Evolutionary conservation across 2,113 vertebrate genomes (phyloP), one percentile per base, ranked within the genome.

Genomic region (Cryptomyrus ogoouensis): DNA sequence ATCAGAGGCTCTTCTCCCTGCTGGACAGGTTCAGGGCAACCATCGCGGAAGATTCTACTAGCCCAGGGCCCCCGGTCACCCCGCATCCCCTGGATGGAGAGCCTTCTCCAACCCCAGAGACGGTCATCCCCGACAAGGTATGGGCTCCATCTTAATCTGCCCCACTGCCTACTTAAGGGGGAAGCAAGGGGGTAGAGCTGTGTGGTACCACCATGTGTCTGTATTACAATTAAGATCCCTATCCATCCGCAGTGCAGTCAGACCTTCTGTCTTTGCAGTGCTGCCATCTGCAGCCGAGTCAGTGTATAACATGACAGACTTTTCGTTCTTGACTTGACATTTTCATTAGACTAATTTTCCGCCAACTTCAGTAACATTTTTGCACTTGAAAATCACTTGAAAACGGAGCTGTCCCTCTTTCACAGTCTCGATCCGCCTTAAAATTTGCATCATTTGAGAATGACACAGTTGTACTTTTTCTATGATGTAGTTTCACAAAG

Each of bases 1-100:
- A 99, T 95, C 98, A 99, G 95, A 96, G 98, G 94, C 98, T 99
- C 89, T 99, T 97, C 94, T 99, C 98, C 1, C 96, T 99, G 95
- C 95, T 99, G 97, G 98, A 99, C 95, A 97, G 98, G 93, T 98
- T 99, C 92, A 96, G 98, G 93, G 96, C 97, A 21, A 97, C 96
- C 87, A 95, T 98, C 0, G 95, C 97, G 0, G 96, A 97, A 9
- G 96, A 95, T 88, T 97, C 97, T 0, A 92, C 89, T 0, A 97
- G 98, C 93, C 98, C 98, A 47, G 91, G 93, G 2, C 96, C 97
- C 90, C 96, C 95, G 0, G 92, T 97, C 80, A 97, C 98, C 12
- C 94, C 97, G 80, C 98, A 99, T 93, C 98, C 98, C 0, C 93
- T 99, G 80, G 98, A 99, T 88, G 98, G 98, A 80, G 95, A 97